Percentiles rank a stretch among this genome's conserved stretches.
These are phyloP conservation scores for Magallana gigas DNA, from an alignment of 1,140 invertebrate genomes.

Conservation along the genomic window DNA sequence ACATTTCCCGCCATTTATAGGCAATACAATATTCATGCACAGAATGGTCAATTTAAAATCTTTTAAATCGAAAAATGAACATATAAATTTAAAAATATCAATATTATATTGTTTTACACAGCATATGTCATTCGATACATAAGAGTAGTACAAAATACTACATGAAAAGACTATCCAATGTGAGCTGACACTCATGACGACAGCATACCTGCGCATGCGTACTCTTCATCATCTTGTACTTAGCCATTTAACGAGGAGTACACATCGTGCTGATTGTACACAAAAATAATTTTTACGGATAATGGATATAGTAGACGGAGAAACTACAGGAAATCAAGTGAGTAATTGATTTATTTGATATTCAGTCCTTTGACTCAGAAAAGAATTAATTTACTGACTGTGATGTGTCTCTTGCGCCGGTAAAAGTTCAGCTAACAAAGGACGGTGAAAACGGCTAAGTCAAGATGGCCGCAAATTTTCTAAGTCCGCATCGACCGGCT, in stretches of 20 bases:
- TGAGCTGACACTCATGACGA: slow-evolving; percentile 32
- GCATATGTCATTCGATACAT: too few species aligned
- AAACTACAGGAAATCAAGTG: not conserved
- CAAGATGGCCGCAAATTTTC: slow-evolving; percentile 35
- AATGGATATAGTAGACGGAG: slow-evolving; percentile 3
- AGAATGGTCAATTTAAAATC: too few species aligned
- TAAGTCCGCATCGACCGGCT: slow-evolving; percentile 28
- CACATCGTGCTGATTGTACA: slow-evolving; percentile 34
- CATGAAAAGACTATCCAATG: not conserved
- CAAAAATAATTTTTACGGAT: slow-evolving; percentile 12
- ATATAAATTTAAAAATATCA: too few species aligned
- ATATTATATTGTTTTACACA: too few species aligned
- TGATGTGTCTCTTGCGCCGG: not conserved
- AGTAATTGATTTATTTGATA: not conserved
- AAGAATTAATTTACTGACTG: not conserved
- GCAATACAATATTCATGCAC: too few species aligned
- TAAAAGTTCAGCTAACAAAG: slow-evolving; percentile 16
- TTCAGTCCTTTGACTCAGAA: not conserved
- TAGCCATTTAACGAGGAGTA: not conserved
- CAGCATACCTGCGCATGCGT: slow-evolving; percentile 8
- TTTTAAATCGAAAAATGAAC: too few species aligned
- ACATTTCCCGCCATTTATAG: not conserved
- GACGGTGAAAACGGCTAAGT: slow-evolving; percentile 33
- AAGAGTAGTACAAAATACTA: too few species aligned
- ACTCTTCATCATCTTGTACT: not conserved